Conservation (phyloP, 2,888 invertebrate genomes). For the Mythimna vitellina region DNA sequence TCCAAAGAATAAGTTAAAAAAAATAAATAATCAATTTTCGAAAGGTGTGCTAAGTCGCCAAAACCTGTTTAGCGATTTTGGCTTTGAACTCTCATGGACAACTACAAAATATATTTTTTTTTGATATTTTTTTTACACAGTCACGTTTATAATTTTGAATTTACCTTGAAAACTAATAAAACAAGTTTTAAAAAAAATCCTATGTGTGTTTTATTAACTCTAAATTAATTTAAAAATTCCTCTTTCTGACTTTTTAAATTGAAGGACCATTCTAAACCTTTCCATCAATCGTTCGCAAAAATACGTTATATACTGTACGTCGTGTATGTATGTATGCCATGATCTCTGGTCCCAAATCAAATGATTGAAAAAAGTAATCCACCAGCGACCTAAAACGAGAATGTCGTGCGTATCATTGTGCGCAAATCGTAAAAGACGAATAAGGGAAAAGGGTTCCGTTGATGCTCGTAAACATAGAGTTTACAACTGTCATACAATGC, state of each 20-base stretch:
- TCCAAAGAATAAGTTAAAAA: neutral
- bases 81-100: constrained; percentile 22
- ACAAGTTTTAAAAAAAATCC: constrained; percentile 8
- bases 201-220: neutral
- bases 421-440: constrained; percentile 56
- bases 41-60: constrained; percentile 17
- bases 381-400: constrained; percentile 30
- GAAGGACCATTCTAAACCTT: neutral
- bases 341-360: constrained; percentile 20
- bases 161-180: constrained; percentile 2
- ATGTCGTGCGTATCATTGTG: constrained; percentile 50
- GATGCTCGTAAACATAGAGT: constrained; percentile 56
- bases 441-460: constrained; percentile 48
- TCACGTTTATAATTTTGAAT: neutral
- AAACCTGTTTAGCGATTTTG: constrained; percentile 27
- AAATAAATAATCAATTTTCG: neutral
- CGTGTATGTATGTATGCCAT: neutral
- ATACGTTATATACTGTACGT: neutral
- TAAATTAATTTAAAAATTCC: neutral
- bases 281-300: constrained; percentile 17
- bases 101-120: constrained; percentile 6
- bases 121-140: neutral
- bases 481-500: constrained; percentile 48
- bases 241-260: constrained; percentile 1
- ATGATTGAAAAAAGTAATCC: constrained; percentile 40